Base-by-base conservation (phyloP, 2,888 invertebrate species). In the Sicus ferrugineus region DNA sequence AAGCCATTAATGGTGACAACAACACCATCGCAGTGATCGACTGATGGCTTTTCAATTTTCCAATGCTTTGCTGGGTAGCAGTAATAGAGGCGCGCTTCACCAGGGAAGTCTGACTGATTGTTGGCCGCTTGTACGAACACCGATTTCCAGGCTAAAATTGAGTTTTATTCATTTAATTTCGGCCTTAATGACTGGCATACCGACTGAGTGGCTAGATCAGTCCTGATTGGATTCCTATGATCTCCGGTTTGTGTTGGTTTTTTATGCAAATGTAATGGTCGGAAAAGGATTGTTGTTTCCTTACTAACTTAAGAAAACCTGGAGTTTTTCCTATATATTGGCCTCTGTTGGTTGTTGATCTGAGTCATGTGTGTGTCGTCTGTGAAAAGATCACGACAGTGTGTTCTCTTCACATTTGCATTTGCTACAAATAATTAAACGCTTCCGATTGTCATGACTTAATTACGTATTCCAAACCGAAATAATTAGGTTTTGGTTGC, bases 331-430 rank as follows among this genome's bases (percentile, higher is more conserved):
- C 19, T 7, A 61, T 42, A 26, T n/a, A 26, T 23, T 23, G 26
- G n/a, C 26, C 56, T 26, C 16, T 59, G 31, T 14, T 23, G 11
- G 42, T 56, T 56, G 56, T 16, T n/a, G 28, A 26, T 54, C 26
- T 11, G 2, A 16, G 54, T 42, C 52, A 52, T 34, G 65, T 54
- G 56, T 30, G 54, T 46, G 31, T 34, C 14, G 59, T 66, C 54
- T 65, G 69, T 69, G 69, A 59, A 65, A 59, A 59, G 65, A 69
- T 66, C 69, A 69, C 65, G 69, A n/a, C 66, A 65, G 65, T 65
- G 61, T 59, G 59, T 65, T 65, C 23, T 14, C 65, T 48, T 69
- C 61, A 61, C 69, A 69, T 69, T 69, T 69, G 69, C 69, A 68
- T 68, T 46, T 46, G 56, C 30, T 30, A 54, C 68, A 68, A 63